Evolutionary conservation across 2,797 vertebrate species (phyloP).

Genomic region (Hemibagrus guttatus): DNA sequence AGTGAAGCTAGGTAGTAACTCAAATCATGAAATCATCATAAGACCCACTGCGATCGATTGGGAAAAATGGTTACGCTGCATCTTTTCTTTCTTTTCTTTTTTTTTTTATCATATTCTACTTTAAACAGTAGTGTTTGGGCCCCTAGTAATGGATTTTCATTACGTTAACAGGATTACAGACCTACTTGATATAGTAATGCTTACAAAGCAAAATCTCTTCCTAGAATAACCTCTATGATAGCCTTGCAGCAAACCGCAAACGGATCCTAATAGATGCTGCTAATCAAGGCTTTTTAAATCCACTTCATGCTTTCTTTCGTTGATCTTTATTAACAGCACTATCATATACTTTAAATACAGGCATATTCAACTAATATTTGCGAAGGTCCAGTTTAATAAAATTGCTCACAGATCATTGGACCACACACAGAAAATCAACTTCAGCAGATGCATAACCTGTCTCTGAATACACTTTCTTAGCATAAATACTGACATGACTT

Average conservation of each 20-base stretch:
- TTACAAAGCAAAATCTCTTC: constrained; percentile 2
- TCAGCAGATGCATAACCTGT: background rate
- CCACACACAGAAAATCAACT: background rate
- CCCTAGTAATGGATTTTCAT: background rate
- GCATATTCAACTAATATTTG: background rate
- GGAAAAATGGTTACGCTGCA: constrained; percentile 3
- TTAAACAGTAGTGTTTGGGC: background rate
- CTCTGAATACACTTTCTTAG: background rate
- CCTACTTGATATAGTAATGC: background rate
- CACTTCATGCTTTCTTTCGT: too few species aligned
- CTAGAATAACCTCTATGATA: background rate
- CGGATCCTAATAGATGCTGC: background rate
- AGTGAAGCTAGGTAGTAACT: background rate
- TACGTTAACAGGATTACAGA: constrained; percentile 6
- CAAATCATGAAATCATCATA: constrained; percentile 11
- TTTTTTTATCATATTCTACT: background rate
- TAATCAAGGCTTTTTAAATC: background rate
- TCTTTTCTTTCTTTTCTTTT: background rate
- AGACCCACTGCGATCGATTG: background rate
- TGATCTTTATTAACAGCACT: background rate
- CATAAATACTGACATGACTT: background rate
- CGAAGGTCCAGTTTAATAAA: background rate
- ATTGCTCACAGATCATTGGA: background rate
- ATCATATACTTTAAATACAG: background rate
- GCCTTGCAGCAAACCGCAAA: background rate